These are phyloP conservation scores for Mionectes olivaceus DNA, from an alignment of 2,797 vertebrate genomes.

Conservation along the genomic window DNA sequence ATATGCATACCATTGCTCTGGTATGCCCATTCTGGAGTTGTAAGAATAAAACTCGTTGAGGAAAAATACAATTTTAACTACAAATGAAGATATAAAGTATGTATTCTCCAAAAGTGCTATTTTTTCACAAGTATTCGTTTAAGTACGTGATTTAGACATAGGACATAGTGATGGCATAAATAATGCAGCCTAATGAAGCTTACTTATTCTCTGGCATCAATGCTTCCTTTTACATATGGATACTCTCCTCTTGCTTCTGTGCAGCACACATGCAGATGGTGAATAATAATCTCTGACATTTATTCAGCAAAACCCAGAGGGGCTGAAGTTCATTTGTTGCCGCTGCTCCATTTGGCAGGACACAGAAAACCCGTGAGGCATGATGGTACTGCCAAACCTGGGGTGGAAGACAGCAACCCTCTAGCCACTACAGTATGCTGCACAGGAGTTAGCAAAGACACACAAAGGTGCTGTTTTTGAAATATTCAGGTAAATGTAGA, in stretches of 20 bases:
- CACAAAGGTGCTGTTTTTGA: background rate
- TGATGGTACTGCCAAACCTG: background rate
- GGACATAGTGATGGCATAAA: background rate
- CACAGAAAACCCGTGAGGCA: background rate
- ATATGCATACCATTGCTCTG: background rate
- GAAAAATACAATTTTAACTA: background rate
- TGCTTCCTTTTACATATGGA: background rate
- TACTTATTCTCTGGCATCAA: background rate
- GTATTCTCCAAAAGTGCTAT: background rate
- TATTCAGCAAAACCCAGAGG: constrained; percentile 11
- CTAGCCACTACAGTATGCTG: fast-evolving
- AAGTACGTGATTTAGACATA: background rate
- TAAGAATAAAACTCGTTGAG: background rate
- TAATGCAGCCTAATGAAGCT: background rate
- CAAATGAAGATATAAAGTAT: background rate
- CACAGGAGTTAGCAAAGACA: background rate
- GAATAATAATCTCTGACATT: background rate
- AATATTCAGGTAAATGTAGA: background rate
- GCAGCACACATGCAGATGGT: background rate
- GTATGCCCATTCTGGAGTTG: background rate
- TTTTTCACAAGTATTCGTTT: background rate
- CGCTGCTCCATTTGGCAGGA: background rate
- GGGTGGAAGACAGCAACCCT: background rate
- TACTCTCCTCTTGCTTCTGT: background rate
- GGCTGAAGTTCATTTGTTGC: background rate